Conservation (phyloP, 1,140 invertebrate genomes). For the Dreissena polymorpha region DNA sequence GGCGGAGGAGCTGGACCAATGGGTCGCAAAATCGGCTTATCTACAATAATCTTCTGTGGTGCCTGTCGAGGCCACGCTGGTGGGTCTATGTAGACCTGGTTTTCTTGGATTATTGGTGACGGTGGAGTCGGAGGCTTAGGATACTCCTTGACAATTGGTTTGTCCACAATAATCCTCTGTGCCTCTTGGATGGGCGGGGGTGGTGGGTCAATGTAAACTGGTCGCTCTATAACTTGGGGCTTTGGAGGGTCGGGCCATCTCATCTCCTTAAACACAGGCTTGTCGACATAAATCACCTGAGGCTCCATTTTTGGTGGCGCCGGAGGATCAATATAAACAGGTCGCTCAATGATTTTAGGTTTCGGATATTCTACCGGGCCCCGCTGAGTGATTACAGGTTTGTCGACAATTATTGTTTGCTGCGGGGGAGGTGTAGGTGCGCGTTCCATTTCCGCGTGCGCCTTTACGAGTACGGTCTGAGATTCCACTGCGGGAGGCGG, state of each 20-base stretch:
- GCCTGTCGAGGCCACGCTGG: slow-evolving; percentile 23
- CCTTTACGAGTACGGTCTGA: slow-evolving; percentile 24
- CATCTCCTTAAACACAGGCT: slow-evolving; percentile 38
- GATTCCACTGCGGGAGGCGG: slow-evolving; percentile 4
- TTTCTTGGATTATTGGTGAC: slow-evolving; percentile 22
- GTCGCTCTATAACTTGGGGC: slow-evolving; percentile 28
- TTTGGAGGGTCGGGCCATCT: slow-evolving; percentile 34
- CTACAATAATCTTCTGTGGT: slow-evolving; percentile 37
- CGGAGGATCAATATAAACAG: slow-evolving; percentile 36
- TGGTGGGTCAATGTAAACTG: slow-evolving; percentile 23
- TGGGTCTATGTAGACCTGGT: slow-evolving; percentile 15
- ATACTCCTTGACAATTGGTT: slow-evolving; percentile 23
- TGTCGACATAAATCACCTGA: slow-evolving; percentile 43
- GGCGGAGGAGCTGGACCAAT: slow-evolving; percentile 14
- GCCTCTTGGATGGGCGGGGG: slow-evolving; percentile 31
- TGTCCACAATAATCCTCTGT: slow-evolving; percentile 37
- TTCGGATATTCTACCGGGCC: slow-evolving; percentile 9
- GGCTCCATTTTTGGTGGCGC: slow-evolving; percentile 33
- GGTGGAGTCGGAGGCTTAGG: slow-evolving; percentile 24
- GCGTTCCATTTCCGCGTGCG: slow-evolving; percentile 9
- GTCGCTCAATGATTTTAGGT: slow-evolving; percentile 33
- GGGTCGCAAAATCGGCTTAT: slow-evolving; percentile 13
- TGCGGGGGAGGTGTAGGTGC: slow-evolving; percentile 23
- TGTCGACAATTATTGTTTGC: slow-evolving; percentile 45
- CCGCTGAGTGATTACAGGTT: slow-evolving; percentile 14